Evolutionary conservation across 2,797 vertebrate species (phyloP), one percentile per base, ranked within the genome.

Genomic region (Typhlichthys eigenmanni): DNA sequence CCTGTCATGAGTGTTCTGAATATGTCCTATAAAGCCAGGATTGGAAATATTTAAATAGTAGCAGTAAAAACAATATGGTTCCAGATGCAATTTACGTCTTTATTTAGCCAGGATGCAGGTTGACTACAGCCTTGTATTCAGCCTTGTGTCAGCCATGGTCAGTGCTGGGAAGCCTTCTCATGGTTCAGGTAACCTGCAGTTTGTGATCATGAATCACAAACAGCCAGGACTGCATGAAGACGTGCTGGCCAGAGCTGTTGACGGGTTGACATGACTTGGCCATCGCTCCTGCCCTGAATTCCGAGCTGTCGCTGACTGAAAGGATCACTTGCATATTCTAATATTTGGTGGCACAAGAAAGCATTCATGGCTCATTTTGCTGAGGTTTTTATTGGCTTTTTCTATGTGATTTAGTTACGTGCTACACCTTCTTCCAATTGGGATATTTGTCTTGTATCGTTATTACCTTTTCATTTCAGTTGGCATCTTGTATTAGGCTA

Each of bases 291-390:
- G 70, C 71, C 73, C 73, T 38, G 0, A 83, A 87, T 87, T 89
- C 87, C 86, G 80, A 78, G 79, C 79, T 68, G 71, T 81, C 64
- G 14, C 72, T 63, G 73, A 82, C 82, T 87, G 87, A 90, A 84
- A 88, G 78, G 81, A 91, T 89, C 66, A 89, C 85, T 90, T 85
- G 81, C 86, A 88, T 82, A 85, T 87, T 86, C 76, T 83, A 85
- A 87, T 86, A 88, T 90, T 89, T 85, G 45, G 80, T 87, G 85
- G 87, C 87, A 92, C 90, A 92, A 88, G 85, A 91, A 90, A 84
- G 82, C 89, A 91, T 92, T 93, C 87, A 93, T 91, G 80, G 63
- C 64, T 72, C 67, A 68, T 81, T 86, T 80, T 71, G 72, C 86
- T 64, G 63, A 38, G 19, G 85, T 90, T 88, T 91, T 87, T 82